phyloP scores from a whole-genome alignment of 2,888 invertebrate genomes.

The Cryptocephalus moraei region DNA sequence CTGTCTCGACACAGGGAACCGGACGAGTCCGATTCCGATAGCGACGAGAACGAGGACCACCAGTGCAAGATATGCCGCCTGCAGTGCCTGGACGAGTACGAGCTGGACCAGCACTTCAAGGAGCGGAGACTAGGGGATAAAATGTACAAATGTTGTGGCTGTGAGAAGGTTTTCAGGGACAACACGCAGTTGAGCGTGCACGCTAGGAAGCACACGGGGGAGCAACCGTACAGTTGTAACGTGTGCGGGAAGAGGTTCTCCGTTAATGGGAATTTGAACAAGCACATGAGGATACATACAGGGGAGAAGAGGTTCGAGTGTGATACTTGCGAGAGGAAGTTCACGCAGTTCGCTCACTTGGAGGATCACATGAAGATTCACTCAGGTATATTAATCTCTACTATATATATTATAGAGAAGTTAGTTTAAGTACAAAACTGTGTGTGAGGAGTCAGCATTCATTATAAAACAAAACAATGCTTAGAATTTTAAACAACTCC shows the following conservation, averaged over 20 bases:
- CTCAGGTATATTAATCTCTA: constrained; percentile 17
- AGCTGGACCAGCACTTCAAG: constrained; percentile 22
- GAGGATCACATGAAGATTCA: constrained; percentile 32
- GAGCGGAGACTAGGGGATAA: constrained; percentile 20
- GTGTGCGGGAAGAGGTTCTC: constrained; percentile 30
- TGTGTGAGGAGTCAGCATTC: neutral
- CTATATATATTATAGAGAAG: neutral
- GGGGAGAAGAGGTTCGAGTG: constrained; percentile 29
- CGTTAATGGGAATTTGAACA: constrained; percentile 32
- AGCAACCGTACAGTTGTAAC: constrained; percentile 29
- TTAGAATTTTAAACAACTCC: no score
- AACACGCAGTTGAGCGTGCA: constrained; percentile 31
- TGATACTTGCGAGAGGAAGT: constrained; percentile 28
- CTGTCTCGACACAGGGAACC: no score
- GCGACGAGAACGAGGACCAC: constrained; percentile 7
- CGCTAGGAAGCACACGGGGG: constrained; percentile 30
- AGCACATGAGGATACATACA: constrained; percentile 31
- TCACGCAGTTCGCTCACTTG: constrained; percentile 31
- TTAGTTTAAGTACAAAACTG: neutral
- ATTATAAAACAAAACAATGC: no score
- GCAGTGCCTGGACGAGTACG: constrained; percentile 17
- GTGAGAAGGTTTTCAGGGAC: constrained; percentile 29
- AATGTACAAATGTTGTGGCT: constrained; percentile 27
- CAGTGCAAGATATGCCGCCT: constrained; percentile 26
- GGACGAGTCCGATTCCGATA: neutral